Evolutionary conservation across 2,888 invertebrate genomes (phyloP), one percentile per base, ranked within the genome.

Genomic region (Limnephilus auricula): DNA sequence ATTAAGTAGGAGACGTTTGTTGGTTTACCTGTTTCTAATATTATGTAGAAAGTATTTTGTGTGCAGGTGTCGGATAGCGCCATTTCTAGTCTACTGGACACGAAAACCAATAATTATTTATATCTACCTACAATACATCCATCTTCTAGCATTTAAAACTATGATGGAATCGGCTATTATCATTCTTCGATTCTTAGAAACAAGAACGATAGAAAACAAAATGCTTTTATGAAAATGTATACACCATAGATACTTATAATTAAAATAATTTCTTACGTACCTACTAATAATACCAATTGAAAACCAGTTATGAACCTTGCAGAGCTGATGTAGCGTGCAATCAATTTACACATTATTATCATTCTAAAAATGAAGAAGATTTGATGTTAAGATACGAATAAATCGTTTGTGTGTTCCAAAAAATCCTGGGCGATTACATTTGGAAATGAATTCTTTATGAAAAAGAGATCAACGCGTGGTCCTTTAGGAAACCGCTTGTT

Each of bases 381-480:
- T 45, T 10, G 15, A 45, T 15, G 13, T 45, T 45, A 45, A 45
- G 45, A 13, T 45, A 50, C 18, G 18, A 65, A 9, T 9, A 9
- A 25, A 6, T 18, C 10, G 5, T 45, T 45, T 45, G 32, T 30
- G 13, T 31, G n/a, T 82, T 4, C 82, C 45, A 45, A 45, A 45
- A 32, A 25, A 82, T 18, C 15, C 10, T 79, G 79, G 1, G 15
- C 13, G 31, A 18, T 5, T 79, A 45, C 0, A 18, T 31, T 82
- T 2, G 32, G 13, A 31, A 82, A 2, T 12, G 10, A 31, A 34
- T 65, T 82, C 32, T 34, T 82, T 9, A 9, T 82, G 34, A 34
- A 25, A 34, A 37, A 82, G 82, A 82, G 34, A 82, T 82, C 82
- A 82, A 82, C 34, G 82, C 82, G 25, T 82, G 82, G 82, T 34